phyloP scores from a whole-genome alignment of 1,140 invertebrate species.

The Anoplophora glabripennis region DNA sequence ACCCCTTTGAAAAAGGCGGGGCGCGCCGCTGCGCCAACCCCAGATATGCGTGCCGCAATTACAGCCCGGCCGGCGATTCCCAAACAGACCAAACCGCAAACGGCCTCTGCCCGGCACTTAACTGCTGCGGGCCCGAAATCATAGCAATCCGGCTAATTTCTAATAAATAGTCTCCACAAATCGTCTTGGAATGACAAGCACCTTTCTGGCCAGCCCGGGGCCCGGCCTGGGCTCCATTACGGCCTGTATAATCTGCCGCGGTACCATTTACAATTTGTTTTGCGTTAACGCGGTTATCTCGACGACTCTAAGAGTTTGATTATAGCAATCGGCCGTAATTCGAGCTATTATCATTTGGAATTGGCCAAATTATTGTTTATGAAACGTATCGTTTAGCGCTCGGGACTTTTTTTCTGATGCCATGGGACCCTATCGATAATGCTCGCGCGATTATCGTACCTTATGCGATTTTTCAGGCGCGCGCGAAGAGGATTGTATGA shows the following conservation, averaged over 20 bases:
- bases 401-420: conserved; percentile 17
- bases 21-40: background rate
- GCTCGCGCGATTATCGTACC: background rate
- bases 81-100: conserved; percentile 27
- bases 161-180: conserved; percentile 43
- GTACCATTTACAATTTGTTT: conserved; percentile 42
- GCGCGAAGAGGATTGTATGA: too few relatives aligned
- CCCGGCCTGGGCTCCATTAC: conserved; percentile 6
- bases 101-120: conserved; percentile 14
- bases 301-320: conserved; percentile 40
- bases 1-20: background rate
- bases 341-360: conserved; percentile 41
- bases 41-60: background rate
- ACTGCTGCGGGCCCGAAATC: conserved; percentile 29
- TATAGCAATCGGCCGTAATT: conserved; percentile 43
- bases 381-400: conserved; percentile 41
- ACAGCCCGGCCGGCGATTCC: conserved; percentile 12
- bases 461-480: too few relatives aligned
- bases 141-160: conserved; percentile 43
- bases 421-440: conserved; percentile 4
- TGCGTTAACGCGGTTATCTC: conserved; percentile 33
- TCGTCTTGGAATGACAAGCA: conserved; percentile 40
- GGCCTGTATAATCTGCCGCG: conserved; percentile 35
- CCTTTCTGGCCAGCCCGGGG: conserved; percentile 29
- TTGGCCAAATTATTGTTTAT: conserved; percentile 42